Percentiles rank a stretch among this genome's conserved stretches.
These are phyloP conservation scores for Acestrorhynchus altus DNA, from an alignment of 2,797 vertebrate species.

Conservation along the genomic window DNA sequence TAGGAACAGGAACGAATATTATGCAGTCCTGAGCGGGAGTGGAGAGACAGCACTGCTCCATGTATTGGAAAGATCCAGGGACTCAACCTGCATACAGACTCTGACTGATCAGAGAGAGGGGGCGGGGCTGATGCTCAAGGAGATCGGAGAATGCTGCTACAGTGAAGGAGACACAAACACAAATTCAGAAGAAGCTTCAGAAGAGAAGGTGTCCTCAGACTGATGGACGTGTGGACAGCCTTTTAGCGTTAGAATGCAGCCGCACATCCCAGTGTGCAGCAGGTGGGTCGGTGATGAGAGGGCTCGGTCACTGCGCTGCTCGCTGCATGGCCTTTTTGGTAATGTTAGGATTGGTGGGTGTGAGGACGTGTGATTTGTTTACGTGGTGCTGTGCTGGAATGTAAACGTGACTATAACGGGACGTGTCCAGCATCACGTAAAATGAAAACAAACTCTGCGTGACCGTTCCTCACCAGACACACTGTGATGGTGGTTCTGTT, in stretches of 20 bases:
- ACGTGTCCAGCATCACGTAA: background rate
- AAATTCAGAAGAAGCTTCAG: no score
- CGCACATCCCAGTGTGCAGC: background rate
- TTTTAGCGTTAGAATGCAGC: no score
- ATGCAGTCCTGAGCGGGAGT: background rate
- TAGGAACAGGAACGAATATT: background rate
- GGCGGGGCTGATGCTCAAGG: no score
- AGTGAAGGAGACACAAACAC: no score
- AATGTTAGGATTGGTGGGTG: background rate
- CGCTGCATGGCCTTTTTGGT: background rate
- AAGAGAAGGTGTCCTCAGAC: no score
- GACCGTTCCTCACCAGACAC: background rate
- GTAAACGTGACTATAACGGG: conserved; percentile 19
- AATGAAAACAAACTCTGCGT: background rate
- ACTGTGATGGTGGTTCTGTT: background rate
- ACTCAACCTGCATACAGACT: no score
- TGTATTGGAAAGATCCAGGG: no score
- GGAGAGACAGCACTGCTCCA: background rate
- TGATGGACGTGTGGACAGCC: no score
- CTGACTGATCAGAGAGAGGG: no score
- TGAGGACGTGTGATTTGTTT: conserved; percentile 8
- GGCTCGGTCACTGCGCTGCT: background rate
- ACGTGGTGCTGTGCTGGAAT: background rate
- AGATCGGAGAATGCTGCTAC: no score
- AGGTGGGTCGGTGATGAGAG: background rate